A percentile compares a stretch with the other conserved stretches of the same genome.
phyloP scores from a whole-genome alignment of 2,113 vertebrate species.

The Calypte anna region DNA sequence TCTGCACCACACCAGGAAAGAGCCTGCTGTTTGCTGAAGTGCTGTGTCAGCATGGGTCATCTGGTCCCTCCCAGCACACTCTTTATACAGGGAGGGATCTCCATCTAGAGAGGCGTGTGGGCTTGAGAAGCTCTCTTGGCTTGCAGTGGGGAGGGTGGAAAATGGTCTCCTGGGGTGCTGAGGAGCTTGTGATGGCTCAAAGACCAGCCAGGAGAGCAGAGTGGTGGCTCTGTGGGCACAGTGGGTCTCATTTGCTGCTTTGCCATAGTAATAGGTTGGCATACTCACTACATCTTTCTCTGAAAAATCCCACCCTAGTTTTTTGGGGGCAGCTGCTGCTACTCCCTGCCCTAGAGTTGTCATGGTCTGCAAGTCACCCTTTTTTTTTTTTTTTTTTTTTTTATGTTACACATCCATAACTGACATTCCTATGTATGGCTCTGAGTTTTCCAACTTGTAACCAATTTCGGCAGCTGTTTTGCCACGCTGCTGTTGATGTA shows the following conservation, averaged over 20 bases:
- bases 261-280: neutral
- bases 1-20: rapidly evolving
- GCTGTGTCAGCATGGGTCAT: neutral
- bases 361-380: neutral
- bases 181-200: neutral
- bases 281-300: neutral
- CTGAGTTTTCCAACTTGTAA: neutral
- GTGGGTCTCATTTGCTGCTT: neutral
- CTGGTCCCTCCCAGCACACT: rapidly evolving
- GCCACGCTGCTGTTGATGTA: neutral
- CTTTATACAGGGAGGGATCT: neutral
- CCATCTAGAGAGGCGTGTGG: neutral
- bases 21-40: neutral
- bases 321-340: neutral
- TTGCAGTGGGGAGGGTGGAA: too few species aligned
- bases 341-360: neutral
- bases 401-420: neutral
- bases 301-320: neutral
- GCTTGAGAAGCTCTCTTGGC: neutral
- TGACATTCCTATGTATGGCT: too few species aligned
- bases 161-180: too few species aligned
- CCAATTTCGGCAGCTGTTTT: neutral
- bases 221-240: neutral
- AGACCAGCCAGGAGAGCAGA: neutral
- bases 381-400: neutral